Evolutionary conservation across 2,888 invertebrate species (phyloP).

Genomic region (Artemia sinica): DNA sequence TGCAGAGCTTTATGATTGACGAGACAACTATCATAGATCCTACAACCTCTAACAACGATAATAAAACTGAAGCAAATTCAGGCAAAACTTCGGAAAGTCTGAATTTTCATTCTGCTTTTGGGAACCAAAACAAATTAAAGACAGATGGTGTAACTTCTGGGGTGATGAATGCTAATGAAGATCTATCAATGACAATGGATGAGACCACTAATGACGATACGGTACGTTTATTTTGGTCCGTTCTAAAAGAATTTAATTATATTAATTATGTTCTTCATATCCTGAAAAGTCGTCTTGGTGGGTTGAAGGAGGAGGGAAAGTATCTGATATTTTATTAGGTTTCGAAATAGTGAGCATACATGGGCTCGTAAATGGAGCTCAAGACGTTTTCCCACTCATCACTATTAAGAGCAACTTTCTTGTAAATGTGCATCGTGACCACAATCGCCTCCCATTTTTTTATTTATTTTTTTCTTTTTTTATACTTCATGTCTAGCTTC

Average conservation of each 20-base stretch:
- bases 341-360: no score
- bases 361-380: no score
- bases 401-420: no score
- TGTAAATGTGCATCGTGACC: no score
- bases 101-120: conserved; percentile 1
- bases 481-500: no score
- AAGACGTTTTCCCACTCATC: no score
- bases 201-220: conserved; percentile 10
- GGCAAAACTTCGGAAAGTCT: not conserved
- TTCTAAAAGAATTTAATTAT: not conserved
- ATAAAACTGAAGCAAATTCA: not conserved
- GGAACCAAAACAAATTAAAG: not conserved
- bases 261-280: no score
- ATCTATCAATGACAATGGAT: not conserved
- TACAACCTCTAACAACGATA: not conserved
- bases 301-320: no score
- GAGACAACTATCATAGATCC: conserved; percentile 4
- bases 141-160: not conserved
- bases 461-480: no score
- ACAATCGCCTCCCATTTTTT: no score
- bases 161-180: not conserved
- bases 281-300: no score
- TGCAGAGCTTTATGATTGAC: not conserved
- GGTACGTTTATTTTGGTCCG: not conserved
- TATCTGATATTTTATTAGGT: no score